Conservation (phyloP, 2,797 vertebrate genomes). For the Onychomys torridus region DNA sequence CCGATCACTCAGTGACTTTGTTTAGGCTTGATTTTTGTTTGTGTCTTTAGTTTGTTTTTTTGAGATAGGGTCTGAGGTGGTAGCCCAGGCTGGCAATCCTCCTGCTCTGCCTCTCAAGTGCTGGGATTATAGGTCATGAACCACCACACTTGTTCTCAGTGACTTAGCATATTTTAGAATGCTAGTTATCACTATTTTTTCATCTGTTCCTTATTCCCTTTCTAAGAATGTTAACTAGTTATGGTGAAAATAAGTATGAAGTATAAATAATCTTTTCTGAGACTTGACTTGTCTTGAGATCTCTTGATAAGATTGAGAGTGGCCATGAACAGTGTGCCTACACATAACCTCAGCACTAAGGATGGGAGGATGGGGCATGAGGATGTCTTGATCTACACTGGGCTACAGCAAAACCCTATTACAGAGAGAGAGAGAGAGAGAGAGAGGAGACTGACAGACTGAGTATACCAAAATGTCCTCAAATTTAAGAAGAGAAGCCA, state of each 20-base stretch:
- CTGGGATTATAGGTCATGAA: not conserved
- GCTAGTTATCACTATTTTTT: not conserved
- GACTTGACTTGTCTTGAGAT: not conserved
- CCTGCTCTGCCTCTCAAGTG: not conserved
- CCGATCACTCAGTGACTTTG: not conserved
- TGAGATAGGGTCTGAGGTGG: not conserved
- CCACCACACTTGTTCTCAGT: not conserved
- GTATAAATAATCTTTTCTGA: not conserved
- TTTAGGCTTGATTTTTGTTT: not conserved
- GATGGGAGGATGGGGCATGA: not conserved
- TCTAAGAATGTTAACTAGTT: constrained; percentile 33
- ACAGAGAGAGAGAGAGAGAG: not conserved
- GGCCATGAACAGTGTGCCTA: too few species aligned
- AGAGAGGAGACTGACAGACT: not conserved
- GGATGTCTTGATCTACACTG: not conserved
- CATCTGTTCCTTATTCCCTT: not conserved
- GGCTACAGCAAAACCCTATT: not conserved
- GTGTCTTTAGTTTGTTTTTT: not conserved
- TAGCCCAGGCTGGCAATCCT: not conserved
- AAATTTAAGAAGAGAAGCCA: not conserved
- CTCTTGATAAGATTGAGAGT: not conserved
- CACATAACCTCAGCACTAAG: not conserved
- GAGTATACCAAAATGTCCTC: not conserved
- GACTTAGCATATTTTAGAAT: not conserved
- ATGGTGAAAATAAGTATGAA: not conserved